Evolutionary conservation across 2,113 vertebrate species (phyloP), one percentile per base, ranked within the genome.

Genomic region (Edolisoma coerulescens): DNA sequence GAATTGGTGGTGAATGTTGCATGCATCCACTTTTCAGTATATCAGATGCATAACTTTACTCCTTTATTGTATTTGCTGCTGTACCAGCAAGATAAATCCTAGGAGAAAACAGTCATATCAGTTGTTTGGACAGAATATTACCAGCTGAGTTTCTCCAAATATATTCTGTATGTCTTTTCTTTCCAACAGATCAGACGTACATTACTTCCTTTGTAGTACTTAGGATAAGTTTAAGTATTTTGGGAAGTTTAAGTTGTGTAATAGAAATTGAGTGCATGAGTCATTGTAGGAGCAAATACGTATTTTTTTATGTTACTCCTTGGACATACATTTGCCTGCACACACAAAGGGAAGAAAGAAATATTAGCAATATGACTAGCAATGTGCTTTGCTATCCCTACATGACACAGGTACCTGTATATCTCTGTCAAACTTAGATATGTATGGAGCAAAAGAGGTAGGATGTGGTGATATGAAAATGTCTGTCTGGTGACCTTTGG

Each of bases 381-480:
- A 28, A 14, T 24, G 33, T 68, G 39, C 41, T 76, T 59, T 84
- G 52, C 22, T 81, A 30, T 53, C 20, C 30, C 30, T 35, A 16
- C 9, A 16, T 32, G 47, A 27, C 32, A 35, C 8, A 30, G 21
- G 52, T 1, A 0, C 21, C 9, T 63, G 1, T 35, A 1, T 27
- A 30, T 56, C 50, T 74, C 39, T 75, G 30, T 64, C 84, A 53
- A 68, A 68, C 30, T 24, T n/a, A 41, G 21, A 41, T 85, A 24
- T 11, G 5, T 68, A 0, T 61, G 57, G n/a, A 68, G 26, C 44
- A 79, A 42, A 63, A 90, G 71, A 45, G 18, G 18, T n/a, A 12
- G 50, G 35, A 52, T 15, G 7, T 61, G 28, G 13, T 79, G 53
- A 19, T 60, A 26, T 4, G 56, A 33, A 56, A 45, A 47, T 12